Conservation (phyloP, 1,140 invertebrate species). For the Eriosoma lanigerum region DNA sequence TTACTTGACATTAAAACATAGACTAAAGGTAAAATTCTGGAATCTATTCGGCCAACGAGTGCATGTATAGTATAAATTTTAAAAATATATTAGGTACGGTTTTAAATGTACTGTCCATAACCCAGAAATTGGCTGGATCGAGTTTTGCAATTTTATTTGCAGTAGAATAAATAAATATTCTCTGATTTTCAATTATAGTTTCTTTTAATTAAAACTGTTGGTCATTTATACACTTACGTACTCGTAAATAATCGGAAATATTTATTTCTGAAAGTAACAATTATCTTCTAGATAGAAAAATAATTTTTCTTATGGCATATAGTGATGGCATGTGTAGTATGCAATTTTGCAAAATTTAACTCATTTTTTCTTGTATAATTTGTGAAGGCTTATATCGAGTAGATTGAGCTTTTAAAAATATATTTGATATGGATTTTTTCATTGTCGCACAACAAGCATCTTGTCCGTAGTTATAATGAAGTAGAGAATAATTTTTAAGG, state of each 20-base stretch:
- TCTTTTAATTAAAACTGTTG: not conserved
- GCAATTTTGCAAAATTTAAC: not conserved
- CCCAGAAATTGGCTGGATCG: not conserved
- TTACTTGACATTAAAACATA: too few species aligned
- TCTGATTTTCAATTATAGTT: not conserved
- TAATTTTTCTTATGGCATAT: not conserved
- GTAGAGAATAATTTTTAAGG: too few species aligned
- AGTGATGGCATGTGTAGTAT: not conserved
- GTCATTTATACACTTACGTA: not conserved
- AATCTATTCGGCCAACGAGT: too few species aligned
- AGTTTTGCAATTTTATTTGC: constrained; percentile 2
- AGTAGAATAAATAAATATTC: not conserved
- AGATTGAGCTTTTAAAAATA: too few species aligned
- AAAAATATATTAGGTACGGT: too few species aligned
- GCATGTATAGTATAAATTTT: too few species aligned
- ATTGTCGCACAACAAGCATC: too few species aligned
- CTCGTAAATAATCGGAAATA: not conserved
- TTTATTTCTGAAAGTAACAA: not conserved
- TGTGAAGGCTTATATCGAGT: too few species aligned
- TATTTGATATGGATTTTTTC: too few species aligned
- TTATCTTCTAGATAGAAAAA: not conserved
- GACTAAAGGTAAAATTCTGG: too few species aligned
- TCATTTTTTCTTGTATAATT: not conserved
- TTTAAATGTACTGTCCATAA: too few species aligned
- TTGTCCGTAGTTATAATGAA: too few species aligned